Percentiles rank a stretch among this genome's conserved stretches.
Evolutionary conservation across 2,888 invertebrate genomes (phyloP).

Genomic region (Drosophila suboccidentalis): DNA sequence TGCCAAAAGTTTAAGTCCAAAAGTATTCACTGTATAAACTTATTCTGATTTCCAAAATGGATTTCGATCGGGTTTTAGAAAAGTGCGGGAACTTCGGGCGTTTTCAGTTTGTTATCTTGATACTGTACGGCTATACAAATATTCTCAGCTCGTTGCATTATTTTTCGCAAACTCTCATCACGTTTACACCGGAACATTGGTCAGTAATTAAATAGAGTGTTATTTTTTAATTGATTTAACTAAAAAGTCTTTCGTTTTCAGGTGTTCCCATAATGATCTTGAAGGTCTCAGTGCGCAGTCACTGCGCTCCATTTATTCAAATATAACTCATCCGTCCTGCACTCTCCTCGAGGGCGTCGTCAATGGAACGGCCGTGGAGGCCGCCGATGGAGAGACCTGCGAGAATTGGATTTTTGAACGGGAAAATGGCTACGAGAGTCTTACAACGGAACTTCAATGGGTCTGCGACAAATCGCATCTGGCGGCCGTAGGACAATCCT

Average conservation of each 20-base stretch:
- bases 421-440: slow-evolving; percentile 87
- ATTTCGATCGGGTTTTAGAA: slow-evolving; percentile 86
- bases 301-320: slow-evolving; percentile 75
- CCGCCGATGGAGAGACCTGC: slow-evolving; percentile 76
- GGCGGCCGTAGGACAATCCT: slow-evolving; percentile 87
- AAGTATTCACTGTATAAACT: not conserved
- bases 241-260: slow-evolving; percentile 23
- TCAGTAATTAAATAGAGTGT: slow-evolving; percentile 46
- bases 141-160: slow-evolving; percentile 87
- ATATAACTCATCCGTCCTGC: slow-evolving; percentile 48
- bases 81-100: slow-evolving; percentile 87
- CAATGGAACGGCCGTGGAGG: slow-evolving; percentile 69
- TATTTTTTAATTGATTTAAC: not conserved
- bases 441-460: slow-evolving; percentile 88
- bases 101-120: slow-evolving; percentile 86
- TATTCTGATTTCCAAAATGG: slow-evolving; percentile 66
- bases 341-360: slow-evolving; percentile 46
- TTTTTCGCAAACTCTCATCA: slow-evolving; percentile 88
- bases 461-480: slow-evolving; percentile 88
- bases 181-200: slow-evolving; percentile 86
- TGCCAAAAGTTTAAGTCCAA: slow-evolving; percentile 16
- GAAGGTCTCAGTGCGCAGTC: slow-evolving; percentile 68
- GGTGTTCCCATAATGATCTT: slow-evolving; percentile 79
- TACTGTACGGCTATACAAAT: slow-evolving; percentile 87
- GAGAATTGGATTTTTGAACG: slow-evolving; percentile 87